phyloP scores from a whole-genome alignment of 2,888 invertebrate species.

The Cerastoderma edule region DNA sequence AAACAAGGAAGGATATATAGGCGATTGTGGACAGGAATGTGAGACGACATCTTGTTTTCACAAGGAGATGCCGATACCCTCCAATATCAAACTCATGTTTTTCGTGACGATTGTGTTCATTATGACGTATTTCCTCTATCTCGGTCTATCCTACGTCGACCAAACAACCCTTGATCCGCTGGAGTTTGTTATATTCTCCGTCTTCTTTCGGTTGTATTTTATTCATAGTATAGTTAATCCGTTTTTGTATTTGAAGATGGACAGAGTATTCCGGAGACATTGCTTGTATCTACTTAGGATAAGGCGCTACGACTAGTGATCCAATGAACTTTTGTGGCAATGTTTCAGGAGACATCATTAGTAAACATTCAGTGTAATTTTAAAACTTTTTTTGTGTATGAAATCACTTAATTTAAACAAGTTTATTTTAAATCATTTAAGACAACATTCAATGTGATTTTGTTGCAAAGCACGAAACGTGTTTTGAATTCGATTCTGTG shows the following conservation, averaged over 20 bases:
- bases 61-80: conserved; percentile 36
- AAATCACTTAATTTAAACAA: too few relatives aligned
- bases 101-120: conserved; percentile 53
- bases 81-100: conserved; percentile 50
- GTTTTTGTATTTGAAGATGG: conserved; percentile 53
- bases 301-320: neutral
- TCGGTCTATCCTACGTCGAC: conserved; percentile 46
- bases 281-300: conserved; percentile 21
- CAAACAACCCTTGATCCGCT: conserved; percentile 39
- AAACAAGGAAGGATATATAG: conserved; percentile 1
- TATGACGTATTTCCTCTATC: conserved; percentile 45
- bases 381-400: too few relatives aligned
- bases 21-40: neutral
- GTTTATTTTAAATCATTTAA: too few relatives aligned
- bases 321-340: conserved; percentile 1
- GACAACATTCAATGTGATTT: too few relatives aligned
- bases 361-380: too few relatives aligned
- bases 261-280: conserved; percentile 42
- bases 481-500: too few relatives aligned
- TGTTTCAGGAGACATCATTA: too few relatives aligned
- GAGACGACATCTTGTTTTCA: conserved; percentile 24
- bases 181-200: conserved; percentile 45
- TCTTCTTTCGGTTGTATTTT: conserved; percentile 49
- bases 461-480: too few relatives aligned
- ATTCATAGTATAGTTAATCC: conserved; percentile 55